Base-by-base conservation (phyloP, 2,888 invertebrate species). In the Antheraea yamamai region DNA sequence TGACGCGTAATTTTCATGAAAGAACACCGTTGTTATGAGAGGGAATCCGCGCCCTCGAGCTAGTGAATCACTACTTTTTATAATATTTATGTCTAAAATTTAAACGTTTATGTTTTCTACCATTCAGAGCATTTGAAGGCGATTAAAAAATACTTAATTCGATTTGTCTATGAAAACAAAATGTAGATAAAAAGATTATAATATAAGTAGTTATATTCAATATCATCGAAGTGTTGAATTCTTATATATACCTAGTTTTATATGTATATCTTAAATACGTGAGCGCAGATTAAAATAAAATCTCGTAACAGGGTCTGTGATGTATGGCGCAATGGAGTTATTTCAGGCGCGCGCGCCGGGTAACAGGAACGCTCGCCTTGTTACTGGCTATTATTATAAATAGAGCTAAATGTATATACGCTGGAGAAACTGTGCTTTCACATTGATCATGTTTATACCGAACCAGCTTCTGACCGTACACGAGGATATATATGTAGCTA, bases 241-340 rank as follows among this genome's bases (percentile, higher is more conserved):
- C 14, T 6, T 66, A 26, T 6, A 26, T 66, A 66, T 66, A 66
- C 4, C 30, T 30, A 66, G 4, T 30, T 66, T 8, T 66, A 30
- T 66, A 66, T 66, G 30, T 30, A 66, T 12, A 30, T 72, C 18
- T 78, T 73, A 70, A 75, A 74, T 70, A 79, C 74, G 74, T 75
- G 73, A 70, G 52, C 72, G 70, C 73, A 75, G 73, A 74, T 52
- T 52, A 18, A 71, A 58, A 74, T 70, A 74, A 74, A 58, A 74
- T 73, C 26, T 70, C 66, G 77, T 81, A 78, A 78, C 64, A 77
- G 77, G 78, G 73, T 47, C 55, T 73, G 72, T 83, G 77, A 80
- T 78, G 79, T 82, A 80, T 86, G 85, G 87, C 83, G 89, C 87
- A 88, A 89, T 81, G 58, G 75, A 82, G 85, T 79, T 89, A 89